Conservation (phyloP, 2,113 vertebrate genomes). For the Passer domesticus region DNA sequence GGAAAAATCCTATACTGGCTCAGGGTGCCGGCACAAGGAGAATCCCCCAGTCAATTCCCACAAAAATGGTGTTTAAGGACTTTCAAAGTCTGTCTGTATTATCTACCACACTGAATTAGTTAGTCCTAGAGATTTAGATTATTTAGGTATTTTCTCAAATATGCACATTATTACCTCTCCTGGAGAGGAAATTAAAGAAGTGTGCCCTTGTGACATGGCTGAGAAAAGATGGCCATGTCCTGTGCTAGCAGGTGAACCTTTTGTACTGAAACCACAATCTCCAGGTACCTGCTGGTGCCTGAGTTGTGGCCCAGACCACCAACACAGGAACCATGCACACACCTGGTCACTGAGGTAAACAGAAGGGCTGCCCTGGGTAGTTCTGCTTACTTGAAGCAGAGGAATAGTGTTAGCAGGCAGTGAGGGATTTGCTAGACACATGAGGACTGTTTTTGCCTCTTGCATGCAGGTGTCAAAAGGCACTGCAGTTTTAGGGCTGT, state of each 20-base stretch:
- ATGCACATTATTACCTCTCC: not conserved
- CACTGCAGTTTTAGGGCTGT: not conserved
- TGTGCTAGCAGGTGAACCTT: not conserved
- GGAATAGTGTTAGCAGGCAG: not conserved
- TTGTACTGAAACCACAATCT: not conserved
- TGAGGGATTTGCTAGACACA: not conserved
- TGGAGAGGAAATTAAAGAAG: not conserved
- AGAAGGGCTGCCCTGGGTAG: not conserved
- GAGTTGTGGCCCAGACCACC: not conserved
- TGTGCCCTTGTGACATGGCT: not conserved
- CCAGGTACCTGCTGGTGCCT: not conserved
- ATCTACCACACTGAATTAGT: not conserved
- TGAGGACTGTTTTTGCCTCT: not conserved
- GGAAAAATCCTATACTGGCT: not conserved
- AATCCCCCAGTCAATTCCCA: not conserved
- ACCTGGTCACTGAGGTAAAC: not conserved
- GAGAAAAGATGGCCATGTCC: not conserved
- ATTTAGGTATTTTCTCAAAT: not conserved
- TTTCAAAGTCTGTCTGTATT: not conserved
- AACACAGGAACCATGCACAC: not conserved
- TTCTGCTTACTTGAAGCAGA: not conserved
- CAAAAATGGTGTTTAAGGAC: not conserved
- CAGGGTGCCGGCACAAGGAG: rapidly evolving
- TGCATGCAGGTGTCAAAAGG: not conserved
- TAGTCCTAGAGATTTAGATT: not conserved